phyloP scores from a whole-genome alignment of 2,797 vertebrate species.

The Crypturellus tataupa region DNA sequence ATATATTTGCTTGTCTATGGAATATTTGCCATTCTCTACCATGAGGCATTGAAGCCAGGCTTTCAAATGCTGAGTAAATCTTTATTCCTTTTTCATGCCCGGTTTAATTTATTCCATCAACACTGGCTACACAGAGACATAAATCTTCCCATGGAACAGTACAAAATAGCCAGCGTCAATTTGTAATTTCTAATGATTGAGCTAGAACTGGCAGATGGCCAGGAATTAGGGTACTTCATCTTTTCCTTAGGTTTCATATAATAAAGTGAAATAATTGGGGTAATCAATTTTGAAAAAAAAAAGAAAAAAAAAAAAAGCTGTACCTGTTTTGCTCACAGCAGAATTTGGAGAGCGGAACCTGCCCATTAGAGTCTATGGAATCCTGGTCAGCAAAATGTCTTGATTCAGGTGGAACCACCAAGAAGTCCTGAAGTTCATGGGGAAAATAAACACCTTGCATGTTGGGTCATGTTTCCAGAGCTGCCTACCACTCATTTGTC shows the following conservation, averaged over 20 bases:
- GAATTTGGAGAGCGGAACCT: not conserved
- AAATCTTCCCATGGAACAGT: constrained; percentile 55
- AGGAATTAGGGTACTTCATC: constrained; percentile 40
- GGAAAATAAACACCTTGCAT: not conserved
- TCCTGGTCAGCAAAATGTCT: not conserved
- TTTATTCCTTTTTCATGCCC: constrained; percentile 50
- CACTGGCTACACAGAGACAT: constrained; percentile 40
- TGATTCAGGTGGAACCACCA: not conserved
- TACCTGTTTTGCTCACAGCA: constrained; percentile 49
- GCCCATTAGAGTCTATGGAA: not conserved
- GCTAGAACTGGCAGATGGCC: constrained; percentile 40
- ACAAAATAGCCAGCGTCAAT: constrained; percentile 60
- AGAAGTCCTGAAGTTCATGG: not conserved
- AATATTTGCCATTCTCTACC: constrained; percentile 51
- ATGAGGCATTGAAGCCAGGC: constrained; percentile 22
- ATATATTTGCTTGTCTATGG: constrained; percentile 23
- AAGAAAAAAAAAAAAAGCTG: not conserved
- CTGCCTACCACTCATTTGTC: not conserved
- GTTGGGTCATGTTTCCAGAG: not conserved
- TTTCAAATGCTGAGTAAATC: constrained; percentile 60
- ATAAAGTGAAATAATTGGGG: constrained; percentile 48
- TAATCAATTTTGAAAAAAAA: constrained; percentile 24
- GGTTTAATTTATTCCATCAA: constrained; percentile 66
- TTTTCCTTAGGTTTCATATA: constrained; percentile 58
- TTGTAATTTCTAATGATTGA: constrained; percentile 60